phyloP scores from a whole-genome alignment of 2,797 vertebrate genomes.

The Margarornis squamiger region DNA sequence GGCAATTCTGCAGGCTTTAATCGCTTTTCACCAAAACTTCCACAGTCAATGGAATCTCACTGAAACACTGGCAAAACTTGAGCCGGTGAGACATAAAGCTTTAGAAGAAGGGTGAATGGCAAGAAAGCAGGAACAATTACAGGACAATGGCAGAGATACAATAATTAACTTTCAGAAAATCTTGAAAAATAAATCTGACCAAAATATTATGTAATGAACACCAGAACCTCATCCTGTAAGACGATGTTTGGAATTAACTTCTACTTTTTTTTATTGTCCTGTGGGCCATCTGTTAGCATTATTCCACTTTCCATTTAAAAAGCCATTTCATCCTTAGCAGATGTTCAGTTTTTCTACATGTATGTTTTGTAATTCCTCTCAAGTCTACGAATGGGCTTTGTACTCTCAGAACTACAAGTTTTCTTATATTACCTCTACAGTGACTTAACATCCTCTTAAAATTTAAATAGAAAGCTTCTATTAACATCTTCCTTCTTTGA shows the following conservation, averaged over 20 bases:
- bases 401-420: not conserved
- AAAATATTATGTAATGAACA: not conserved
- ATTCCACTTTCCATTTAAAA: slow-evolving; percentile 1
- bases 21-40: not conserved
- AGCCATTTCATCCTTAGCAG: slow-evolving; percentile 18
- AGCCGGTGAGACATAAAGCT: not conserved
- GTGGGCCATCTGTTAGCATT: slow-evolving; percentile 5
- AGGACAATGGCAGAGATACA: not conserved
- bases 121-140: not conserved
- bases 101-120: not conserved
- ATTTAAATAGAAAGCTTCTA: not conserved
- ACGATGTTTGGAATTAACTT: not conserved
- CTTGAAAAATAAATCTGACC: not conserved
- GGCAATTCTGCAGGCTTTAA: not conserved
- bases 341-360: slow-evolving; percentile 10
- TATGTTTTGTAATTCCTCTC: not conserved
- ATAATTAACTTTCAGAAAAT: not conserved
- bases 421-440: not conserved
- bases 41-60: not conserved
- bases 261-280: not conserved
- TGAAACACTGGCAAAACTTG: not conserved
- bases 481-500: not conserved
- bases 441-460: not conserved
- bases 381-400: not conserved
- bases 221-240: not conserved